Base-by-base conservation (phyloP, 2,113 vertebrate species). In the Brachyistius frenatus region DNA sequence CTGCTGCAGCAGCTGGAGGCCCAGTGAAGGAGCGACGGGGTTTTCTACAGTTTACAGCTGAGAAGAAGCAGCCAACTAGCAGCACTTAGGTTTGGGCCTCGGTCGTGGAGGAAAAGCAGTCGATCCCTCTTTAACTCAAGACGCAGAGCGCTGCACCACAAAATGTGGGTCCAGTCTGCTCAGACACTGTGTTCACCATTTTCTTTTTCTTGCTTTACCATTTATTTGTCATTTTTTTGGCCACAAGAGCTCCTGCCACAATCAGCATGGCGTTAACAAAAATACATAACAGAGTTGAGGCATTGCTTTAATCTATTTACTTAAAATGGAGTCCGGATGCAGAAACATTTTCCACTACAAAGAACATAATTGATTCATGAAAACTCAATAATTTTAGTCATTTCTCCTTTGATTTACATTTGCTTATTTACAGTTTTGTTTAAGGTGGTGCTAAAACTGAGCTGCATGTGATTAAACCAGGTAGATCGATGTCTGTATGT, bases 1-100 rank as follows among this genome's bases (percentile, higher is more conserved):
- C 91, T 98, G 89, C 93, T 98, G 83, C 96, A 97, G 91, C 96
- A 97, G 89, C 94, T 98, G 14, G 95, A 95, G 90, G 95, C 93
- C 90, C 95, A 97, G 89, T 97, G 95, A 97, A 91, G 80, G 49
- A 76, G 80, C 74, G 55, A 75, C 6, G 0, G 7, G 76, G 79
- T 23, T 83, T 81, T 32, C 41, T 35, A 1, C 80, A 79, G 77
- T 89, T 88, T 86, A 86, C 83, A 73, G 67, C 55, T 15, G 73
- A 80, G 76, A 61, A 79, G 79, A 83, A 78, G 67, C 66, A 80
- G 66, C 75, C 76, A 86, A 86, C 88, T 41, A 86, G 78, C 88
- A 93, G 94, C 92, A 94, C 93, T 94, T 93, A 87, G 74, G 61
- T 89, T 80, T 60, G 71, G 76, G 72, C 72, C 69, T 77, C 35